A percentile compares a stretch with the other conserved stretches of the same genome.
Conservation (phyloP, 1,140 invertebrate species). For the Bilobella aurantiaca region DNA sequence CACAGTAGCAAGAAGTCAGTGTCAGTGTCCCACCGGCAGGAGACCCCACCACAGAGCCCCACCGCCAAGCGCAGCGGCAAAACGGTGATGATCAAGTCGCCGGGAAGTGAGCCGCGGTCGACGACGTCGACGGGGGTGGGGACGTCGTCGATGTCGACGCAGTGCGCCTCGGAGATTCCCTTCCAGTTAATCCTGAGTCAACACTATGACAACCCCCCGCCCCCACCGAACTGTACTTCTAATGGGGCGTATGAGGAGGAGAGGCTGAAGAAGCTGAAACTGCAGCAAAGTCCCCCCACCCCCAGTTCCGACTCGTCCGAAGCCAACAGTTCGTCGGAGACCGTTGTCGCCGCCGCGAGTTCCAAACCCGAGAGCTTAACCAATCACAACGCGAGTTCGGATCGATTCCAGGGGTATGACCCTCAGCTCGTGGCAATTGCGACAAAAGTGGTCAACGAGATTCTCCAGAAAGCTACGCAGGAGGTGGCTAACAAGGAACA, state of each 20-base stretch:
- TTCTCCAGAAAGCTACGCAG: conserved; percentile 37
- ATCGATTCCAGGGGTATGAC: conserved; percentile 19
- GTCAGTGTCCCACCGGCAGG: not conserved
- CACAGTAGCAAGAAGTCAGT: not conserved
- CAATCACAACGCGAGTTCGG: not conserved
- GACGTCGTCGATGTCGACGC: not conserved
- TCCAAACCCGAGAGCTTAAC: conserved; percentile 1
- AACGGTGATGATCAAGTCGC: conserved; percentile 26
- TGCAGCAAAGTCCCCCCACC: conserved; percentile 4
- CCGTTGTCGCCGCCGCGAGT: not conserved
- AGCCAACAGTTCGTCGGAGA: not conserved
- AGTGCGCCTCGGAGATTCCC: conserved; percentile 10
- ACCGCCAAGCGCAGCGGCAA: conserved; percentile 23
- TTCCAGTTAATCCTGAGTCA: conserved; percentile 31
- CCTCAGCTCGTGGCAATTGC: conserved; percentile 37
- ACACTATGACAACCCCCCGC: conserved; percentile 30
- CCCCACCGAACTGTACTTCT: conserved; percentile 33
- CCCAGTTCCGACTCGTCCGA: not conserved
- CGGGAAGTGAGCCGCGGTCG: conserved; percentile 8
- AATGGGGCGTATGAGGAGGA: conserved; percentile 23
- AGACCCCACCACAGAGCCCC: conserved; percentile 11
- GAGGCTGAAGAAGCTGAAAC: not conserved
- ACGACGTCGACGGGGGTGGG: not conserved
- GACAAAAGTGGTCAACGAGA: conserved; percentile 37
- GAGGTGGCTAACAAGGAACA: conserved; percentile 33